Conservation (phyloP, 2,888 invertebrate genomes). For the Phaonia tiefii region DNA sequence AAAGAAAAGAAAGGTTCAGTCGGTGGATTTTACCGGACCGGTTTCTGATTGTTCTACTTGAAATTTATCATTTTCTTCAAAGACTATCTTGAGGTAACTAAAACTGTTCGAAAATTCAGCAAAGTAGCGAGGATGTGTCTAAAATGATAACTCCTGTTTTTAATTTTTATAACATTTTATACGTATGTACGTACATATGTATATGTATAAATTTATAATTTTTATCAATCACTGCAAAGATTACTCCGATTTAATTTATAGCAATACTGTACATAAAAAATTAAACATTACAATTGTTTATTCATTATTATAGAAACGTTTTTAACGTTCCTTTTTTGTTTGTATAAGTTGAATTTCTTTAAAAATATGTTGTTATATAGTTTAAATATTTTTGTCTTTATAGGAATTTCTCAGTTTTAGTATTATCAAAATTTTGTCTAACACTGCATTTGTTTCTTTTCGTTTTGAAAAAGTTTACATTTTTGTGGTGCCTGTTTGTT, state of each 20-base stretch:
- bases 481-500: slow-evolving; percentile 61
- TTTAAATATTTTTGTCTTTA: slow-evolving; percentile 59
- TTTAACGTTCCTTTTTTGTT: slow-evolving; percentile 42
- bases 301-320: slow-evolving; percentile 43
- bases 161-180: too few relatives aligned
- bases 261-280: slow-evolving; percentile 63
- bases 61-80: too few relatives aligned
- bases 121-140: too few relatives aligned
- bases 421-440: slow-evolving; percentile 42
- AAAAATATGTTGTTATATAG: slow-evolving; percentile 34
- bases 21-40: too few relatives aligned
- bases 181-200: too few relatives aligned
- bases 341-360: slow-evolving; percentile 42
- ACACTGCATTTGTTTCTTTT: slow-evolving; percentile 63
- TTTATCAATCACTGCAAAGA: slow-evolving; percentile 33
- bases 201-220: too few relatives aligned
- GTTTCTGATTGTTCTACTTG: too few relatives aligned
- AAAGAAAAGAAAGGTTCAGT: too few relatives aligned
- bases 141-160: too few relatives aligned
- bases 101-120: too few relatives aligned
- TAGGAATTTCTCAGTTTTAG: slow-evolving; percentile 60
- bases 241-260: slow-evolving; percentile 48
- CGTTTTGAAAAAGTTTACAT: slow-evolving; percentile 54
- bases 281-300: background rate
- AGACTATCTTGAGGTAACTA: too few relatives aligned